Evolutionary conservation across 2,113 vertebrate species (phyloP).

Genomic region (Centropristis striata): DNA sequence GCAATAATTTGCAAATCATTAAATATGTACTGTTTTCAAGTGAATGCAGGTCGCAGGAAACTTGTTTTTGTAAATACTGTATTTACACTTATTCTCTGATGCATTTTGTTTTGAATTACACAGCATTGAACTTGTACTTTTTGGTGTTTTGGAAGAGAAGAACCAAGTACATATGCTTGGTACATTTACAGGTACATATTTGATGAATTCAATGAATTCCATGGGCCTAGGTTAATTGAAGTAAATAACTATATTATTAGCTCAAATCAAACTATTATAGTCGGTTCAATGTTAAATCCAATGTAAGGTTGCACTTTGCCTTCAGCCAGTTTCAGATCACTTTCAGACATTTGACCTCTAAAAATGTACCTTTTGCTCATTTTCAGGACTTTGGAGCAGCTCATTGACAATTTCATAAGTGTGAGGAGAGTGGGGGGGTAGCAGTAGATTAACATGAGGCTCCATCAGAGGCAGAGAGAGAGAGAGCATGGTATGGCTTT

Average conservation of each 20-base stretch:
- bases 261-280: background rate
- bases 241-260: background rate
- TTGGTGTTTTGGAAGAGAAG: too few relatives aligned
- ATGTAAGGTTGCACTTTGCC: background rate
- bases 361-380: constrained; percentile 23
- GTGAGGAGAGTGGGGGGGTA: constrained; percentile 45
- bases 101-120: too few relatives aligned
- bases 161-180: background rate
- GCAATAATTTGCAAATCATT: too few relatives aligned
- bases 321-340: constrained; percentile 2
- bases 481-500: constrained; percentile 49
- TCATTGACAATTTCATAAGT: constrained; percentile 42
- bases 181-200: background rate
- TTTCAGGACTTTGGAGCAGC: constrained; percentile 30
- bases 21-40: too few relatives aligned
- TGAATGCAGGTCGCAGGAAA: too few relatives aligned
- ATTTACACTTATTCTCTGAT: too few relatives aligned
- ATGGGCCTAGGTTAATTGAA: background rate
- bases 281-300: background rate
- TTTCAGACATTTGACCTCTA: constrained; percentile 23
- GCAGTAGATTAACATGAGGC: constrained; percentile 71
- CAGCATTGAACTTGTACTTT: too few relatives aligned
- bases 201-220: background rate
- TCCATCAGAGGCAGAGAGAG: constrained; percentile 58
- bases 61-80: too few relatives aligned